Base-by-base conservation (phyloP, 2,888 invertebrate genomes). In the Latrodectus hesperus region DNA sequence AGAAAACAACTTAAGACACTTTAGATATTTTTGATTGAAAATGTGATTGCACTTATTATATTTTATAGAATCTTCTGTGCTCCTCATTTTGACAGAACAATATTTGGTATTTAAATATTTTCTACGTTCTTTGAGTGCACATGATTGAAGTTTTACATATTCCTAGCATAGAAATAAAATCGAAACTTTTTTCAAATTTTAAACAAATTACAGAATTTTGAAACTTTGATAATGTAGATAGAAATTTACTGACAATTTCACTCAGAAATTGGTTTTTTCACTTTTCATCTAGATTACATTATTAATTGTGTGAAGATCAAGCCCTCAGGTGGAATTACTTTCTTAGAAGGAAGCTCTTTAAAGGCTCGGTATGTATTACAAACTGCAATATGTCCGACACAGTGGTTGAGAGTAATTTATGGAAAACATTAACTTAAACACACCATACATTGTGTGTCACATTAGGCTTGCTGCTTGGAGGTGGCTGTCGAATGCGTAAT, bases 361-460 rank as follows among this genome's bases (percentile, higher is more conserved):
- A 38, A 38, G 60, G 14, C 12, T 60, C 60, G 0, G 10, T 60
- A n/a, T 60, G 60, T n/a, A 60, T 60, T n/a, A 60, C 14, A 60
- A 60, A 60, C 60, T 60, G 12, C 60, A 60, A 60, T 60, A 12
- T 60, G 60, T 60, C 60, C 60, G n/a, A 60, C 6, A 60, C 71
- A n/a, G 49, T 49, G 51, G 76, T 17, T 17, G 17, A 22, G 17
- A 53, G 81, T 84, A 84, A 84, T 84, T 84, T 84, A 78, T 78
- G 84, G 73, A 78, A 73, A 78, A 73, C 77, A 78, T 84, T 84
- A 22, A 84, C 84, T 84, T 73, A 78, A 84, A 84, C 76, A 49
- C 78, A 49, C 84, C 77, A 84, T 84, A 84, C 65, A 77, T 84
- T 84, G 84, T 84, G 73, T 84, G 84, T 84, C 84, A 84, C 72